Evolutionary conservation across 2,113 vertebrate genomes (phyloP), one percentile per base, ranked within the genome.

Genomic region (Neotragus moschatus): DNA sequence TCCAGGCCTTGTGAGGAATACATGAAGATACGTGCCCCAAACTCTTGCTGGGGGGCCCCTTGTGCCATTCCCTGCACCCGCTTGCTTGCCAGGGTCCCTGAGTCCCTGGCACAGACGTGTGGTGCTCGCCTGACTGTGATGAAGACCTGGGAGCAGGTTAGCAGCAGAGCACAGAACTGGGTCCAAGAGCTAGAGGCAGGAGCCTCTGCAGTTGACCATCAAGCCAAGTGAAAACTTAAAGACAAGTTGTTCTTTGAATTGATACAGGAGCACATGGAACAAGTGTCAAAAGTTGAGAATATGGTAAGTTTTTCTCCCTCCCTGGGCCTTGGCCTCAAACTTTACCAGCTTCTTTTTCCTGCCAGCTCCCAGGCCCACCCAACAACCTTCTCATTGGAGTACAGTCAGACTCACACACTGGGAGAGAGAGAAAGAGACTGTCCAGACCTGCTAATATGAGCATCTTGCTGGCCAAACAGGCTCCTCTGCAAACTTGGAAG

Each of bases 81-180:
- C 23, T 30, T 47, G 77, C 30, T 75, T 60, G 55, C 53, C 85
- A 53, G 45, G 19, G 56, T 30, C 17, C 66, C 16, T 23, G 3
- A 3, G 75, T 56, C 47, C 53, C 61, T 5, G 11, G 19, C 1
- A 2, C 2, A 43, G 61, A 12, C 0, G 1, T 84, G 25, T 1
- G 0, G 53, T 56, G 7, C 25, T 30, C n/a, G 5, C 15, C 53
- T 25, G 49, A 58, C 7, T 0, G 0, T 12, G 70, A 23, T 5
- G 19, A 70, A 70, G 58, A 25, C 7, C 15, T 5, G n/a, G 49
- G 49, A 49, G 16, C 89, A 43, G 2, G 25, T 53, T 21, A 53
- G 28, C 2, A 1, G 53, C 49, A 47, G 49, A 66, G 43, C 36
- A 14, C 9, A 16, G 13, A 36, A 3, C 30, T 16, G 30, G 13